phyloP scores from a whole-genome alignment of 2,888 invertebrate genomes.

The Neria commutata region DNA sequence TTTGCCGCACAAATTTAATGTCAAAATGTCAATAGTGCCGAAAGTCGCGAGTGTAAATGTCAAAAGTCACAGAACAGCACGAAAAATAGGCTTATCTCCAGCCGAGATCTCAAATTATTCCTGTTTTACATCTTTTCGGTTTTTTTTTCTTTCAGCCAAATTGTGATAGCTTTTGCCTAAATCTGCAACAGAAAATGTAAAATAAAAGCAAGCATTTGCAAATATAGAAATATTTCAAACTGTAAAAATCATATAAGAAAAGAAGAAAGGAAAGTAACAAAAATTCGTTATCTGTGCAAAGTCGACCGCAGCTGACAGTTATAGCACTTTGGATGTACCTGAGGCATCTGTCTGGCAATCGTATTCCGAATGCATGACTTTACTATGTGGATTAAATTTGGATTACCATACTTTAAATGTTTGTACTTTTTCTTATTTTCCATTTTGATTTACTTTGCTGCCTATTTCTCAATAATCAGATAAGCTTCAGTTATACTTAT shows the following conservation, averaged over 20 bases:
- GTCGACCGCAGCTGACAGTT: not conserved
- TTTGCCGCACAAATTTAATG: too few species aligned
- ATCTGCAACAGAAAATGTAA: too few species aligned
- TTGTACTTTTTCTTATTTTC: slow-evolving; percentile 26
- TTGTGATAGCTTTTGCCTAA: slow-evolving; percentile 11
- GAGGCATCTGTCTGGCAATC: too few species aligned
- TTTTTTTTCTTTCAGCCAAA: not conserved
- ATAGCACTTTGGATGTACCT: too few species aligned
- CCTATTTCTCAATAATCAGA: not conserved
- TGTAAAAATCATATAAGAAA: too few species aligned
- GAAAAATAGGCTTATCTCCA: not conserved
- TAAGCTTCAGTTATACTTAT: slow-evolving; percentile 13
- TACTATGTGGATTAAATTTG: slow-evolving; percentile 44
- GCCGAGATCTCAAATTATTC: not conserved
- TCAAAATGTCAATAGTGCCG: too few species aligned
- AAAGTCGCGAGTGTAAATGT: too few species aligned
- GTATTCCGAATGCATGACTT: slow-evolving; percentile 35
- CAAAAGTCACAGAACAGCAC: not conserved
- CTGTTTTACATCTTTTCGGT: not conserved
- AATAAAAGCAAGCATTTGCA: too few species aligned
- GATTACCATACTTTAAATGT: slow-evolving; percentile 42
- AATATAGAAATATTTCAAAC: too few species aligned
- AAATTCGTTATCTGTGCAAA: not conserved
- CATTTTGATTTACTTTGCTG: slow-evolving; percentile 9
- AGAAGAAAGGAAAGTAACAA: not conserved